Conservation (phyloP, 30 jellyfish, hydroid and myxozoan genomes). For the Turritopsis rubra region DNA sequence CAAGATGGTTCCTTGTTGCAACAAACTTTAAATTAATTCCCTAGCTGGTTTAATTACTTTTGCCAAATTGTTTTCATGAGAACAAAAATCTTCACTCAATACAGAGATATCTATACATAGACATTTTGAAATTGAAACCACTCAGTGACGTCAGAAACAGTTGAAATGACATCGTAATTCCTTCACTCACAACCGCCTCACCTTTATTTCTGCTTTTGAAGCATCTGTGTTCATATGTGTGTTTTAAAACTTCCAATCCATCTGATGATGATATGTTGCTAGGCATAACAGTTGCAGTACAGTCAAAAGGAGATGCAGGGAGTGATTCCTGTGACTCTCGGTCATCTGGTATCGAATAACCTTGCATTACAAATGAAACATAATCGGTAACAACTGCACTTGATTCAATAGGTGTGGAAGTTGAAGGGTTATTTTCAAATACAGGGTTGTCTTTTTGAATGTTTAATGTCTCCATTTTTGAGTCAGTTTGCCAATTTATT, state of each 20-base stretch:
- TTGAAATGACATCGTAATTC: too few relatives aligned
- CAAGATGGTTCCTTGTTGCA: too few relatives aligned
- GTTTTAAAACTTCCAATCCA: neutral
- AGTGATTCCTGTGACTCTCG: conserved; percentile 22
- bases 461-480: neutral
- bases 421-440: neutral
- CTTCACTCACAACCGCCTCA: neutral
- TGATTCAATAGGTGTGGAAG: neutral
- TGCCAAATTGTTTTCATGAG: too few relatives aligned
- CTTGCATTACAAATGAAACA: conserved; percentile 32
- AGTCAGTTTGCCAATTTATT: neutral
- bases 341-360: conserved; percentile 26
- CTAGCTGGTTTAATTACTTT: too few relatives aligned
- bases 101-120: too few relatives aligned
- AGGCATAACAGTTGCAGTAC: conserved; percentile 37
- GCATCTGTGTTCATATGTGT: conserved; percentile 42
- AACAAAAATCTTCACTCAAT: too few relatives aligned
- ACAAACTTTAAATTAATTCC: too few relatives aligned
- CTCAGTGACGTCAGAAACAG: too few relatives aligned
- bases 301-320: conserved; percentile 34
- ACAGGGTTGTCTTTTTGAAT: neutral
- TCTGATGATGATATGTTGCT: neutral
- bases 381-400: neutral
- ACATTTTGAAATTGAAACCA: too few relatives aligned
- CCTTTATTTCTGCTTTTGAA: conserved; percentile 11